phyloP scores from a whole-genome alignment of 1,140 invertebrate species.

The Panonychus citri region DNA sequence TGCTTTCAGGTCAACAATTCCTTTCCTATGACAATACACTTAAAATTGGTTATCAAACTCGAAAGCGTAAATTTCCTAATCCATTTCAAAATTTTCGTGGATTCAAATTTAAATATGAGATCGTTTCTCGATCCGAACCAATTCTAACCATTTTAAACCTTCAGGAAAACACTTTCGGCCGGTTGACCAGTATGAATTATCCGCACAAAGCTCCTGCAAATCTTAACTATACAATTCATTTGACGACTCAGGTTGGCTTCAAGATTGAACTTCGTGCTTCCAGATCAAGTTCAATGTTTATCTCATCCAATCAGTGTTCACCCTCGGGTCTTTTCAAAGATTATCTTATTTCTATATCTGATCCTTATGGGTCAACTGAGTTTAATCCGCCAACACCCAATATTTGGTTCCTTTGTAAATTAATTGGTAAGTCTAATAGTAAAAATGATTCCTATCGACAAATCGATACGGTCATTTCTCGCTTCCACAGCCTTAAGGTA shows the following conservation, averaged over 20 bases:
- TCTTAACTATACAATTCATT: slow-evolving; percentile 28
- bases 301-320: slow-evolving; percentile 27
- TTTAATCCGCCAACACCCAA: not conserved
- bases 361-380: not conserved
- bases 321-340: slow-evolving; percentile 31
- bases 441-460: not conserved
- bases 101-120: slow-evolving; percentile 2
- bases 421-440: not conserved
- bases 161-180: not conserved
- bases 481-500: not conserved
- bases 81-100: not conserved
- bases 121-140: not conserved
- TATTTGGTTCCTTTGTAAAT: not conserved
- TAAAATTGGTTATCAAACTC: slow-evolving; percentile 6
- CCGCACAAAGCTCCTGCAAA: slow-evolving; percentile 26
- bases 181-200: slow-evolving; percentile 26
- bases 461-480: not conserved
- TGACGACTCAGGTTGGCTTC: slow-evolving; percentile 32
- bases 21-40: not conserved
- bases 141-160: slow-evolving; percentile 6
- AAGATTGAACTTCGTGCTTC: slow-evolving; percentile 25
- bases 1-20: slow-evolving; percentile 8
- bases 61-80: slow-evolving; percentile 7
- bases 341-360: slow-evolving; percentile 21
- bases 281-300: slow-evolving; percentile 14